These are phyloP conservation scores for Pseudachorutes palmiensis DNA, from an alignment of 1,140 invertebrate species.

Conservation along the genomic window DNA sequence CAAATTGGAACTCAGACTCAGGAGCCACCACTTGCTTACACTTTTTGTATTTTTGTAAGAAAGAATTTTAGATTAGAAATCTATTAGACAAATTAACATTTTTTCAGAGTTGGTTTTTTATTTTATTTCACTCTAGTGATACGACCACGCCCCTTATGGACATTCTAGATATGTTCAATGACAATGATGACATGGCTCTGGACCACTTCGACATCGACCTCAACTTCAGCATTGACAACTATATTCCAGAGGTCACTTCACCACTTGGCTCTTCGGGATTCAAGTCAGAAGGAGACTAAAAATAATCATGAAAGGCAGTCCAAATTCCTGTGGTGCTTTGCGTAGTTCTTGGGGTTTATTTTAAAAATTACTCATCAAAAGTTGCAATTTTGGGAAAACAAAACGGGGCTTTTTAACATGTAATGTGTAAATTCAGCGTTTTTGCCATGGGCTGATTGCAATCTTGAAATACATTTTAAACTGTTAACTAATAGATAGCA, in stretches of 20 bases:
- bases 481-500: too few relatives aligned
- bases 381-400: too few relatives aligned
- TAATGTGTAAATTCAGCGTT: too few relatives aligned
- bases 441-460: too few relatives aligned
- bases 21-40: neutral
- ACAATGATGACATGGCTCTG: neutral
- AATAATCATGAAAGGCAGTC: neutral
- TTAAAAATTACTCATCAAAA: too few relatives aligned
- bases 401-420: too few relatives aligned
- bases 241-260: neutral
- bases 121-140: neutral
- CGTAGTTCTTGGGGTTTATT: too few relatives aligned
- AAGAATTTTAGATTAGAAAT: neutral
- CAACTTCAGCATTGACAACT: neutral
- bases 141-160: neutral
- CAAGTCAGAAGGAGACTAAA: neutral
- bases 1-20: neutral
- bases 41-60: neutral
- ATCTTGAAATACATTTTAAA: too few relatives aligned
- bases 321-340: neutral
- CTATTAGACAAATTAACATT: conserved; percentile 9
- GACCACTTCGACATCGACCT: neutral
- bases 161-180: neutral
- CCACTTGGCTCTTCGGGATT: neutral
- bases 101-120: neutral